Evolutionary conservation across 2,113 vertebrate species (phyloP).

Genomic region (Strix aluco): DNA sequence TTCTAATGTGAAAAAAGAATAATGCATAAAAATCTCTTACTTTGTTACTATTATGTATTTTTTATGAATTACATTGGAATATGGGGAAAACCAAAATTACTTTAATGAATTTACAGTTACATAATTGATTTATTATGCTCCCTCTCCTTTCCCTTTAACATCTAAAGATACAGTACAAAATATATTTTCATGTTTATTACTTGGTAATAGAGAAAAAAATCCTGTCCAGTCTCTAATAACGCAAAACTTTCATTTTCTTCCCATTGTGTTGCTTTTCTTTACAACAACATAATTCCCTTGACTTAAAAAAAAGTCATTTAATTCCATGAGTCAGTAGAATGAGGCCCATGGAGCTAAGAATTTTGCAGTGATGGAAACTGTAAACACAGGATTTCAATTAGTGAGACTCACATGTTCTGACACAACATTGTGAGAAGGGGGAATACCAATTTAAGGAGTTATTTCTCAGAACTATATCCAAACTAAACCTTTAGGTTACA

Average conservation of each 20-base stretch:
- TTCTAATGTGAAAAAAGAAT: conserved; percentile 5
- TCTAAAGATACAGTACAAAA: conserved; percentile 33
- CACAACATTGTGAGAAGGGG: conserved; percentile 4
- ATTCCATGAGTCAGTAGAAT: not conserved
- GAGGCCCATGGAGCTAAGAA: not conserved
- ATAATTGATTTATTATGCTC: not conserved
- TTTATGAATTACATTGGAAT: not conserved
- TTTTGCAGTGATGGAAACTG: conserved; percentile 40
- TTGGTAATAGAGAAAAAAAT: conserved; percentile 67
- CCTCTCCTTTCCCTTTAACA: not conserved
- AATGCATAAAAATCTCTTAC: not conserved
- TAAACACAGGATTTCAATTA: conserved; percentile 31
- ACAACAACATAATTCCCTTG: not conserved
- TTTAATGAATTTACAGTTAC: conserved; percentile 29
- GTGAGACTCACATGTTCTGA: not conserved
- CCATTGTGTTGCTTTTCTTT: not conserved
- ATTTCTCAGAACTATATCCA: not conserved
- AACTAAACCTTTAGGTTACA: conserved; percentile 9
- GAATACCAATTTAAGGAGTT: not conserved
- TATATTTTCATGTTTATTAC: conserved; percentile 35
- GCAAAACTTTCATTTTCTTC: conserved; percentile 5
- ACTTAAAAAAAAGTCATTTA: not conserved
- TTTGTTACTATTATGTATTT: not conserved
- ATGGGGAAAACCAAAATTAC: not conserved
- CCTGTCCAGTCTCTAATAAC: conserved; percentile 28